Evolutionary conservation across 2,113 vertebrate species (phyloP), one percentile per base, ranked within the genome.

Genomic region (Oxygymnocypris stewartii): DNA sequence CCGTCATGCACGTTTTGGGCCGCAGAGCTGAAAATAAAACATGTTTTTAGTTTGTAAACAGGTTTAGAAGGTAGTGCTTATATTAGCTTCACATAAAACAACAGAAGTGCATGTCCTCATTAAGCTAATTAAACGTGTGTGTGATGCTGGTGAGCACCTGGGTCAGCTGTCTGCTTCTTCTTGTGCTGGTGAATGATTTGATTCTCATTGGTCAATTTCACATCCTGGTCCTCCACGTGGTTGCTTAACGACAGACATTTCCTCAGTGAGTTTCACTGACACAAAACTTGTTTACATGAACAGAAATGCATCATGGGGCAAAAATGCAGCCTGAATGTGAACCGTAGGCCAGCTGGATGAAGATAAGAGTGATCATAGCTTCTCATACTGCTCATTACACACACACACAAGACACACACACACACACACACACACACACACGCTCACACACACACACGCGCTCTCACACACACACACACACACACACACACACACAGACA

Each of bases 171-270:
- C 86, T 93, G 96, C 77, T 96, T 97, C 92, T 94, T 97, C 88
- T 95, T 97, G 91, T 89, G 96, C 90, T 92, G 96, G 85, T 95
- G 95, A 74, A 99, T 90, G 23, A 98, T 91, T 90, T 97, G 96
- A 89, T 98, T 98, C 86, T 99, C 97, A 18, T 99, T 97, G 91
- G 95, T 97, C 97, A 99, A 96, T 92, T 95, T 97, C 84, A 99
- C 96, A 49, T 99, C 98, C 93, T 99, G 98, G 88, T 98, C 98
- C 89, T 96, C 97, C 81, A 95, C 92, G 2, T 95, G 95, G 61
- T 95, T 96, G 87, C 98, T 99, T 1, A 89, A 85, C 74, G 89
- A 89, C 89, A 37, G 31, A 76, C n/a, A 79, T 31, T 25, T 2
- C 11, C 6, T 59, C 28, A 44, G 5, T 42, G 37, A 65, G 31